These are phyloP conservation scores for Ophioninae sp. DNA, from an alignment of 2,888 invertebrate genomes.

Conservation along the genomic window DNA sequence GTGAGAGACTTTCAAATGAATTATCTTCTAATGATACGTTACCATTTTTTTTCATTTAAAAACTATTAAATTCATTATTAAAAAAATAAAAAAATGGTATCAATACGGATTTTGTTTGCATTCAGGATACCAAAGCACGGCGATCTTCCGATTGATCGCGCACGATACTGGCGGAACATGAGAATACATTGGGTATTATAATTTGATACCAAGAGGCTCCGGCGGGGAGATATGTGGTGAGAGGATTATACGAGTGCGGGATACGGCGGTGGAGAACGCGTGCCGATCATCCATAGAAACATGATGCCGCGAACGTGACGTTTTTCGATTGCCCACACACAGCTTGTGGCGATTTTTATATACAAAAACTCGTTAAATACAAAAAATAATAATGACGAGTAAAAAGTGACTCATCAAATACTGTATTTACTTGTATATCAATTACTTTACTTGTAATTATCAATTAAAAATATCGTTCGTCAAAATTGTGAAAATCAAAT, in stretches of 20 bases:
- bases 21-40: no score
- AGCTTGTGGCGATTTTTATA: background rate
- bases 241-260: slow-evolving; percentile 15
- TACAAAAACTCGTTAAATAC: background rate
- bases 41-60: no score
- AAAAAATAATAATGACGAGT: no score
- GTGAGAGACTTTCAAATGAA: no score
- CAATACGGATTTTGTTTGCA: background rate
- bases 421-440: no score
- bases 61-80: no score
- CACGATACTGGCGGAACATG: slow-evolving; percentile 12
- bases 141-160: slow-evolving; percentile 24
- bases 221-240: background rate
- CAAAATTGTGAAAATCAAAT: no score
- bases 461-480: no score
- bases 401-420: no score
- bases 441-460: no score
- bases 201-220: slow-evolving; percentile 28
- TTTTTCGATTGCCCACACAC: background rate
- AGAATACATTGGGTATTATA: slow-evolving; percentile 31
- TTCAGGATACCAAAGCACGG: background rate
- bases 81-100: background rate
- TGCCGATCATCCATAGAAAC: slow-evolving; percentile 56
- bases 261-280: slow-evolving; percentile 36
- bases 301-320: slow-evolving; percentile 52